Evolutionary conservation across 2,113 vertebrate genomes (phyloP).

Genomic region (Plecturocebus donacophilus): DNA sequence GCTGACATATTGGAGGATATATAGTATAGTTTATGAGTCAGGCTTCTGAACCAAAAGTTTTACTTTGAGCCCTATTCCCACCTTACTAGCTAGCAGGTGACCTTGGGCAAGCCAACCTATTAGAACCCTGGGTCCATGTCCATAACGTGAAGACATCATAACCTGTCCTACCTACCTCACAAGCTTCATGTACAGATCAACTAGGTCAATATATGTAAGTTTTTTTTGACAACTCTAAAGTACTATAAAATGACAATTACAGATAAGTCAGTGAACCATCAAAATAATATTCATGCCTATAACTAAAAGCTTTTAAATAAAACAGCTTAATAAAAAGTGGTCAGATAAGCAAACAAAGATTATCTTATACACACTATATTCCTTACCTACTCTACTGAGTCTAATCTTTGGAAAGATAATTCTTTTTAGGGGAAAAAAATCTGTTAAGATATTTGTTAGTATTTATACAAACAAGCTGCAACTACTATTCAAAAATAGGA

Average conservation of each 20-base stretch:
- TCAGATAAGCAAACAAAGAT: slow-evolving; percentile 53
- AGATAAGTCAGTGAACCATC: background rate
- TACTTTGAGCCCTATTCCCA: background rate
- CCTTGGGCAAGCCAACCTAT: background rate
- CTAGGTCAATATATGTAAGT: background rate
- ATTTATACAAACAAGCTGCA: slow-evolving; percentile 77
- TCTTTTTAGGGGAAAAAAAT: slow-evolving; percentile 59
- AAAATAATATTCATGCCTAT: slow-evolving; percentile 54
- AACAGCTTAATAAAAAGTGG: slow-evolving; percentile 45
- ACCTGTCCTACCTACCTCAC: background rate
- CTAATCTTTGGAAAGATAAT: slow-evolving; percentile 57
- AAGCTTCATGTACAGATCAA: background rate
- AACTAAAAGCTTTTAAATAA: slow-evolving; percentile 24
- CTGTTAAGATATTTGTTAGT: slow-evolving; percentile 84
- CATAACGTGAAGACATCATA: background rate
- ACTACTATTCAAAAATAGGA: slow-evolving; percentile 74
- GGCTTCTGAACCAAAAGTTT: slow-evolving; percentile 12
- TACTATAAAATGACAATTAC: slow-evolving; percentile 48
- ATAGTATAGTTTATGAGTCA: background rate
- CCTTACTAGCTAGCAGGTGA: background rate
- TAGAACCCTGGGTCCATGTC: background rate
- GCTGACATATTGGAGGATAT: background rate
- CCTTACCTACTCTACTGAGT: background rate
- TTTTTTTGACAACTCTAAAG: background rate
- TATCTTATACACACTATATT: background rate